Base-by-base conservation (phyloP, 2,113 vertebrate genomes). In the Salvator merianae region DNA sequence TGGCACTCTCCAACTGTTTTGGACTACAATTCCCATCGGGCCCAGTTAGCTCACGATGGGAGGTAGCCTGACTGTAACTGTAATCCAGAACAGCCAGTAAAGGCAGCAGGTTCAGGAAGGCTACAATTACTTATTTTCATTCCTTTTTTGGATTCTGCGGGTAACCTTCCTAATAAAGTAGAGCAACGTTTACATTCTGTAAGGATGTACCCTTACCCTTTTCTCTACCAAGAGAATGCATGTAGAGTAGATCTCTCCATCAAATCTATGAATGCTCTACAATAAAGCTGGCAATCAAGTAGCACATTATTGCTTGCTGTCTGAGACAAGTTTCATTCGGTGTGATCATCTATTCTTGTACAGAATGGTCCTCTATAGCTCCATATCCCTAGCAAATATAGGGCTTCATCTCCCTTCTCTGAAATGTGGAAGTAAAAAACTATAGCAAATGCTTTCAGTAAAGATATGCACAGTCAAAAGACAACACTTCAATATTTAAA, bases 371-470 rank as follows among this genome's bases (percentile, higher is more conserved):
- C 10, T 47, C 43, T 47, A 9, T 47, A 47, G 43, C 43, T 47
- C 47, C 62, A n/a, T 32, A 28, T 53, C 38, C 24, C 34, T 7
- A 84, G 74, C 77, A 34, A 63, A 82, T n/a, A 38, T 62, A 36
- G 34, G 74, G 59, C 85, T 76, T 69, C 53, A 34, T 36, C 77
- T 83, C 77, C 18, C 89, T 75, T 84, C 84, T 68, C 55, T 7
- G 74, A 90, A 53, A 68, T 38, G 63, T 38, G 68, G 83, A 88
- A 91, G 77, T 70, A 70, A 82, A 43, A 86, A 14, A 5, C 5
- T 38, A 24, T 59, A 82, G 59, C 36, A 16, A 0, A 0, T 38
- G 85, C 71, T 2, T 40, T 47, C 32, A 28, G 47, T 43, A 63
- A 55, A 26, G 50, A 18, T 16, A 7, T 77, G 77, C 3, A 3